Evolutionary conservation across 2,797 vertebrate species (phyloP), one percentile per base, ranked within the genome.

Genomic region (Pteronotus mesoamericanus): DNA sequence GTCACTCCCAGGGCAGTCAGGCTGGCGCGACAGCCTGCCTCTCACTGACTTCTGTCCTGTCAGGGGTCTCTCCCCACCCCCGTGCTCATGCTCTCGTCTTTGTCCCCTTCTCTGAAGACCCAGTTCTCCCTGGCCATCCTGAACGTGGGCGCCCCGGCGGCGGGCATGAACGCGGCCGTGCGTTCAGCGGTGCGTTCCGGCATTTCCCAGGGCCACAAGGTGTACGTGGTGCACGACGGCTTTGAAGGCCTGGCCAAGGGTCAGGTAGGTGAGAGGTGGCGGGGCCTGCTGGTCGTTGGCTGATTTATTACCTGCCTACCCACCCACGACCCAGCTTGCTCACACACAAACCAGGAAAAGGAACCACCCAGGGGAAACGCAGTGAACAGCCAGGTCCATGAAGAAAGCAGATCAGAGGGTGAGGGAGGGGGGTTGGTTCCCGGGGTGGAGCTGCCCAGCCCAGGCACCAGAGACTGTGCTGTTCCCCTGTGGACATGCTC

Each of bases 131-230:
- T 99, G 97, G 99, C 99, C 80, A 98, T 99, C 89, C 98, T 99
- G 98, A 99, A 99, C 0, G 99, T 99, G 93, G 99, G 99, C 0
- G 99, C 99, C 9, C 99, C 99, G 0, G 99, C 99, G 0, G 99
- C 99, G 0, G 99, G 99, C 92, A 99, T 99, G 99, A 99, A 99
- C 0, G 98, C 99, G 0, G 99, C 99, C 0, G 99, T 99, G 96
- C 98, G 99, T 96, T 99, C 99, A 0, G 99, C 99, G 0, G 99
- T 99, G 84, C 98, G 99, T 21, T 97, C 99, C 0, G 98, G 99
- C 2, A 98, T 99, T 26, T 98, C 99, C 90, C 96, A 98, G 0
- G 99, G 99, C 16, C 99, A 99, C 98, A 99, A 98, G 0, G 97
- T 99, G 94, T 99, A 99, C 0, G 98, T 98, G 0, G 99, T 99